Percentiles rank a stretch among this genome's conserved stretches.
phyloP scores from a whole-genome alignment of 2,113 vertebrate species.

The Rhinoptilus africanus region DNA sequence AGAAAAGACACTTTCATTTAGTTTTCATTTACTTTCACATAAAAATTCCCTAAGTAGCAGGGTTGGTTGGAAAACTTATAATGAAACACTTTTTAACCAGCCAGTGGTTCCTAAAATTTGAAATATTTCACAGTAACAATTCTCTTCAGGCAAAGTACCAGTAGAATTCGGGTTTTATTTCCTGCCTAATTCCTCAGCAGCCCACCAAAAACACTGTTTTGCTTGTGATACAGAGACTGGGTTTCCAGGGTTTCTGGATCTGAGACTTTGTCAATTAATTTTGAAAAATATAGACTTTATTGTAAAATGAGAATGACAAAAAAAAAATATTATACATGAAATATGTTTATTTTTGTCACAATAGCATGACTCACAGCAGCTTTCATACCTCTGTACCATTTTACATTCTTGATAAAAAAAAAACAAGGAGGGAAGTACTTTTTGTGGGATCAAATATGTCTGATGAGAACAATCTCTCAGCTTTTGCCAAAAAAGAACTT shows the following conservation, averaged over 20 bases:
- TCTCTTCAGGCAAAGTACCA: neutral
- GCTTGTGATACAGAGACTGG: neutral
- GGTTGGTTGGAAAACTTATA: neutral
- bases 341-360: neutral
- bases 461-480: neutral
- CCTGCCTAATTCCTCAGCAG: neutral
- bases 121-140: neutral
- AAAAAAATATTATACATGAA: neutral
- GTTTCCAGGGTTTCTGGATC: neutral
- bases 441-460: neutral
- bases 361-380: neutral
- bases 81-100: neutral
- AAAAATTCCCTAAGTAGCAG: neutral
- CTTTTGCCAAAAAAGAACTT: neutral
- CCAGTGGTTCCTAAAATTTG: neutral
- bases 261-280: neutral
- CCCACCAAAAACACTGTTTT: neutral
- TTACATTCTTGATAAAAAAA: neutral
- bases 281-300: neutral
- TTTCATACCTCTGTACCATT: neutral
- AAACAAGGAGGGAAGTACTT: neutral
- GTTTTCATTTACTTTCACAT: neutral
- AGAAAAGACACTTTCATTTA: neutral
- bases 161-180: neutral
- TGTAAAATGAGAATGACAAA: neutral